A percentile compares a stretch with the other conserved stretches of the same genome.
These are phyloP conservation scores for Calephelis nemesis DNA, from an alignment of 1,140 invertebrate genomes.

Conservation along the genomic window DNA sequence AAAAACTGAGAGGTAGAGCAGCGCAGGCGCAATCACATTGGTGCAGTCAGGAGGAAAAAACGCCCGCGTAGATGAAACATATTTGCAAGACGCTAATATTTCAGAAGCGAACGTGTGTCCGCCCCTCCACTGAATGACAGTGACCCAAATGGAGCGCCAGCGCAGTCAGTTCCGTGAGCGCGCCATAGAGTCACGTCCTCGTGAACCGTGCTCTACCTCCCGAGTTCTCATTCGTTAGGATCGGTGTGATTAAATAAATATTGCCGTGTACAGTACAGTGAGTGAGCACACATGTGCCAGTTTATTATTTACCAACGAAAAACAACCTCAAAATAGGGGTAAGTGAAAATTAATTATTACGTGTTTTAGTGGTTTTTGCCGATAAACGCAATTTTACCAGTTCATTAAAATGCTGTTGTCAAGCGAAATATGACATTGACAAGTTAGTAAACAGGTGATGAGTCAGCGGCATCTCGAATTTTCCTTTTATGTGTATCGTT, in stretches of 20 bases:
- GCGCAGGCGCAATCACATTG: slow-evolving; percentile 41
- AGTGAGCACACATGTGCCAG: slow-evolving; percentile 53
- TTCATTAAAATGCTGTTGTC: slow-evolving; percentile 27
- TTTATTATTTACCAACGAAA: slow-evolving; percentile 30
- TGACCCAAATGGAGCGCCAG: slow-evolving; percentile 75
- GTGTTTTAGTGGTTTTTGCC: slow-evolving; percentile 24
- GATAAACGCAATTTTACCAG: slow-evolving; percentile 25
- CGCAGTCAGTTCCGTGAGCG: slow-evolving; percentile 75
- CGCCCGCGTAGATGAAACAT: slow-evolving; percentile 59
- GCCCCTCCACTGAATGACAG: slow-evolving; percentile 75
- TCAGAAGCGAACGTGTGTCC: slow-evolving; percentile 71
- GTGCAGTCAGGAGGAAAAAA: slow-evolving; percentile 43
- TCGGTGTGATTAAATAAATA: slow-evolving; percentile 64
- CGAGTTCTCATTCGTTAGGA: slow-evolving; percentile 45
- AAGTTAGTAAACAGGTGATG: slow-evolving; percentile 49
- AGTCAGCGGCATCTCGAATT: slow-evolving; percentile 73
- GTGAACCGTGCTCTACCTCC: slow-evolving; percentile 36
- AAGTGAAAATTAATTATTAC: slow-evolving; percentile 1
- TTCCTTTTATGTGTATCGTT: slow-evolving; percentile 54
- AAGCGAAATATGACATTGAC: slow-evolving; percentile 40
- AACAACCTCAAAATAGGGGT: slow-evolving; percentile 6
- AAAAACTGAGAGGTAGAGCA: slow-evolving; percentile 47
- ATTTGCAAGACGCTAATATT: slow-evolving; percentile 74
- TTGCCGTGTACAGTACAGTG: slow-evolving; percentile 66
- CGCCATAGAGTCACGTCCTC: slow-evolving; percentile 46